These are phyloP conservation scores for Amphibalanus amphitrite DNA, from an alignment of 1,140 invertebrate genomes.

Conservation along the genomic window DNA sequence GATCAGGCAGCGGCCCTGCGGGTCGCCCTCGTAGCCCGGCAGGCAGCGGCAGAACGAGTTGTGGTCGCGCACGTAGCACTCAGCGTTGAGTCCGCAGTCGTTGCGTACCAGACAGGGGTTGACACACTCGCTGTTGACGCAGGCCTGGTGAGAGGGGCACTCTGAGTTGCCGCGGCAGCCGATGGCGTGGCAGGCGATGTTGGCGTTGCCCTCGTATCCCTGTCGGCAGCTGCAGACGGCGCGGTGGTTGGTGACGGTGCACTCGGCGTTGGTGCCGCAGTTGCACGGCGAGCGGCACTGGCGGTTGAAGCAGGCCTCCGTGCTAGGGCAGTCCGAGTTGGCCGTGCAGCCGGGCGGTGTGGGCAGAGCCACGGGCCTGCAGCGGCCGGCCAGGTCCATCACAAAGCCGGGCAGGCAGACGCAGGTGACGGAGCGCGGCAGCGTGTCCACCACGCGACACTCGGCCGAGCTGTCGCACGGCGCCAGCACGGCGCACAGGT, in stretches of 20 bases:
- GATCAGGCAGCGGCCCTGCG: slow-evolving; percentile 47
- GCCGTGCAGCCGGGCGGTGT: slow-evolving; percentile 49
- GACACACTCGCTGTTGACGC: slow-evolving; percentile 63
- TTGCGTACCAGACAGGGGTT: slow-evolving; percentile 60
- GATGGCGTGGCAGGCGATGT: slow-evolving; percentile 51
- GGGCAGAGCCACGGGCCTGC: slow-evolving; percentile 44
- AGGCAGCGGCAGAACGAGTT: slow-evolving; percentile 57
- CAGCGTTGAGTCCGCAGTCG: slow-evolving; percentile 61
- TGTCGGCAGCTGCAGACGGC: slow-evolving; percentile 36
- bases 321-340: slow-evolving; percentile 55
- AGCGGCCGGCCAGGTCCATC: slow-evolving; percentile 53
- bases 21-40: slow-evolving; percentile 61
- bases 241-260: no score
- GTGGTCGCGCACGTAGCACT: slow-evolving; percentile 59
- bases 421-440: slow-evolving; percentile 20
- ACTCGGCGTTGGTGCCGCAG: no score
- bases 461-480: slow-evolving; percentile 44
- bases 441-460: slow-evolving; percentile 18
- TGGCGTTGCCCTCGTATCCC: slow-evolving; percentile 28
- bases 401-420: slow-evolving; percentile 20
- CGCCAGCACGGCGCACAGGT: slow-evolving; percentile 57
- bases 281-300: no score
- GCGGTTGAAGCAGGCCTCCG: slow-evolving; percentile 64
- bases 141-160: slow-evolving; percentile 54
- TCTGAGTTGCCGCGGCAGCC: slow-evolving; percentile 61